Conservation (phyloP, 2,113 vertebrate species). For the Pyxicephalus adspersus region DNA sequence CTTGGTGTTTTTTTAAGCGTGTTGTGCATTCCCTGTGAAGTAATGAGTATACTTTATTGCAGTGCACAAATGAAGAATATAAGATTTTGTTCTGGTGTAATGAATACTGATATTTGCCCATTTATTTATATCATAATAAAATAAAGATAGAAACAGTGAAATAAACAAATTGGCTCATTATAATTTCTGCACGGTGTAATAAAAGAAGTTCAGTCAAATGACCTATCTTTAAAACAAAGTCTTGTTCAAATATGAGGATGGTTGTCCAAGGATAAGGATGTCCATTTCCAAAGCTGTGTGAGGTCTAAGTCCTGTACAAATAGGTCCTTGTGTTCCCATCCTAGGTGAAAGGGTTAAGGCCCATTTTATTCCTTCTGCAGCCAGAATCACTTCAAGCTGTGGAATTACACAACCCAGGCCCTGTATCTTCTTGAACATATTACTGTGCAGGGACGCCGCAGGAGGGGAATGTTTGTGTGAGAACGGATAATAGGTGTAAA, state of each 20-base stretch:
- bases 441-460: slow-evolving; percentile 28
- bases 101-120: too few relatives aligned
- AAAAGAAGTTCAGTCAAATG: too few relatives aligned
- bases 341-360: slow-evolving; percentile 35
- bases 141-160: too few relatives aligned
- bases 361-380: not conserved
- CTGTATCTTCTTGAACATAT: slow-evolving; percentile 49
- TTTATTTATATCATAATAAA: too few relatives aligned
- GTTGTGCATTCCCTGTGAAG: too few relatives aligned
- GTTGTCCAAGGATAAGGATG: not conserved
- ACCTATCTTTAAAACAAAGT: not conserved
- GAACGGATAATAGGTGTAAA: slow-evolving; percentile 47
- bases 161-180: too few relatives aligned
- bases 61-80: too few relatives aligned
- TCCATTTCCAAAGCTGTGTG: slow-evolving; percentile 21
- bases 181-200: too few relatives aligned
- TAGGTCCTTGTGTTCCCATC: not conserved
- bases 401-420: slow-evolving; percentile 37
- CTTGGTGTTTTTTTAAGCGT: too few relatives aligned
- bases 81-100: too few relatives aligned
- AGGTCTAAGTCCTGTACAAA: not conserved
- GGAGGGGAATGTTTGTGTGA: slow-evolving; percentile 38
- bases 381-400: slow-evolving; percentile 50
- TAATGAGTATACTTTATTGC: too few relatives aligned
- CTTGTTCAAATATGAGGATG: not conserved